These are phyloP conservation scores for Saturnia japonica DNA, from an alignment of 2,888 invertebrate genomes.

Conservation along the genomic window DNA sequence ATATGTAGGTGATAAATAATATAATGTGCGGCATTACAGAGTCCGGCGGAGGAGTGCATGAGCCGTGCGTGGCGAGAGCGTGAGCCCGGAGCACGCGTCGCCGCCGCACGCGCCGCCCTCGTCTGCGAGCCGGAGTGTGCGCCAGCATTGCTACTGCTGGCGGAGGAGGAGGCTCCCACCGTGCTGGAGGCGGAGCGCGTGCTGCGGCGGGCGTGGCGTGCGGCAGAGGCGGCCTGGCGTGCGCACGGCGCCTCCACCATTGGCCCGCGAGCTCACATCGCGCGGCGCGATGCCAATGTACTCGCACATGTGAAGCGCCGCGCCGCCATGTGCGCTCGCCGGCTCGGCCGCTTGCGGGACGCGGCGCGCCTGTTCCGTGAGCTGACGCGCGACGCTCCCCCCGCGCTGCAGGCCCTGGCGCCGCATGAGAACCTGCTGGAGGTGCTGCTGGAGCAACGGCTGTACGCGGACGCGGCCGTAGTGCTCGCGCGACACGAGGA, in stretches of 20 bases:
- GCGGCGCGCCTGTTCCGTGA: slow-evolving; percentile 98
- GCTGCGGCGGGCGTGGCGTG: slow-evolving; percentile 93
- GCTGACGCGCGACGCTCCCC: slow-evolving; percentile 97
- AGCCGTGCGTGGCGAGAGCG: slow-evolving; percentile 98
- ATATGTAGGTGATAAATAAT: too few relatives aligned
- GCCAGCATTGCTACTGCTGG: slow-evolving; percentile 95
- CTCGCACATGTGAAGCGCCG: slow-evolving; percentile 96
- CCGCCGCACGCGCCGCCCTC: slow-evolving; percentile 88
- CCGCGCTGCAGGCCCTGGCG: slow-evolving; percentile 95
- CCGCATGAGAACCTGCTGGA: slow-evolving; percentile 97
- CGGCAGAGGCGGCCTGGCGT: slow-evolving; percentile 93
- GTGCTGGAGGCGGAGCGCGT: slow-evolving; percentile 86
- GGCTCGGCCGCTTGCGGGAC: slow-evolving; percentile 95
- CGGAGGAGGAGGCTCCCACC: slow-evolving; percentile 97
- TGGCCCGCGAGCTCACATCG: slow-evolving; percentile 91
- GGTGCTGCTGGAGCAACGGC: slow-evolving; percentile 96
- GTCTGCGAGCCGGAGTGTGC: slow-evolving; percentile 97
- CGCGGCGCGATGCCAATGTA: slow-evolving; percentile 95
- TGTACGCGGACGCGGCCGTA: slow-evolving; percentile 91
- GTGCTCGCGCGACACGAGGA: slow-evolving; percentile 87
- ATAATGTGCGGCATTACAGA: slow-evolving; percentile 25
- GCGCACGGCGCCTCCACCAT: slow-evolving; percentile 94
- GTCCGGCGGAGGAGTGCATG: slow-evolving; percentile 82
- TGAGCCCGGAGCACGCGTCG: slow-evolving; percentile 93
- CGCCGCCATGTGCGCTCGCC: slow-evolving; percentile 98